These are phyloP conservation scores for Rhinolophus ferrumequinum DNA, from an alignment of 2,113 vertebrate species.

Conservation along the genomic window DNA sequence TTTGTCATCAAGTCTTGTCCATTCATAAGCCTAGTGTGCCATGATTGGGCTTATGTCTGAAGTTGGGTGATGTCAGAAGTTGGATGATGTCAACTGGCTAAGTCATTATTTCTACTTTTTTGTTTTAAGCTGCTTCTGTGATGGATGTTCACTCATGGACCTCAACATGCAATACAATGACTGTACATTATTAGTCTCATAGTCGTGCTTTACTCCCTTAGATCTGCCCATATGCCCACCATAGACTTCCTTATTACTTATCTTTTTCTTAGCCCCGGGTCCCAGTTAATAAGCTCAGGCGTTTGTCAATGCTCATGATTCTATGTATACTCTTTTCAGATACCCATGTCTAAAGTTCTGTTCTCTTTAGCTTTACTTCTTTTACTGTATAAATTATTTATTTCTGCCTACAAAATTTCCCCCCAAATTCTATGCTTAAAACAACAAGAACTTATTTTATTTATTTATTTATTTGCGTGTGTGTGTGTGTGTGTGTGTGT, in stretches of 20 bases:
- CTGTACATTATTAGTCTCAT: neutral
- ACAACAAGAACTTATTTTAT: neutral
- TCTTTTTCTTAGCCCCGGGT: neutral
- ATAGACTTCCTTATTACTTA: neutral
- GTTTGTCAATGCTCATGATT: neutral
- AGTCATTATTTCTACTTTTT: neutral
- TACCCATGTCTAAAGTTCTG: neutral
- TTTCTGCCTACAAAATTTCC: neutral
- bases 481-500: neutral
- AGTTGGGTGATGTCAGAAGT: neutral
- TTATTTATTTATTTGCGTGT: too few relatives aligned
- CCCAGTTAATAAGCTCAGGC: neutral
- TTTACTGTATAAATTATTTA: neutral
- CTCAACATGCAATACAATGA: neutral
- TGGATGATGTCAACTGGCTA: neutral
- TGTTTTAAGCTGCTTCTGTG: neutral
- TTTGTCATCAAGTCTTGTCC: neutral
- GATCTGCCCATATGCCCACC: neutral
- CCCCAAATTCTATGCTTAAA: neutral
- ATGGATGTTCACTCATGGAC: neutral
- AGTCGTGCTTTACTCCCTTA: neutral
- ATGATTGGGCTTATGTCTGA: neutral
- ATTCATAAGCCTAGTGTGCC: neutral
- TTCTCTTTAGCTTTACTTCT: neutral
- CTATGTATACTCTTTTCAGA: neutral